Percentiles rank a stretch among this genome's conserved stretches.
phyloP scores from a whole-genome alignment of 2,888 invertebrate species.

The Eupithecia exiguata region DNA sequence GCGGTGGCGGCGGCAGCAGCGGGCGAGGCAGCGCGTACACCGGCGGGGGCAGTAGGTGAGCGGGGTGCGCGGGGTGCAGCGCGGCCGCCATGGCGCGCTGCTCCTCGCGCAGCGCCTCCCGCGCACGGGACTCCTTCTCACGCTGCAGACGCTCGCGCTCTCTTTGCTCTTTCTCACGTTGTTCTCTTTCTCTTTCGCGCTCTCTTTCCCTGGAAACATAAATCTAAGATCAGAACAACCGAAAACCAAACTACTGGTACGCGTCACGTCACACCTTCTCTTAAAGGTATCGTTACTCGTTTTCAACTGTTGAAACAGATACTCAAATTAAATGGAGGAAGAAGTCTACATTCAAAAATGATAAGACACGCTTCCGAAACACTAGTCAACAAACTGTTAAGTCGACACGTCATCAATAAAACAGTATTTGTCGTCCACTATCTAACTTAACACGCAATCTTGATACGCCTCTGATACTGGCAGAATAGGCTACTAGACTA shows the following conservation, averaged over 20 bases:
- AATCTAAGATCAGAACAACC: background rate
- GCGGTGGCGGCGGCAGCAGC: conserved; percentile 67
- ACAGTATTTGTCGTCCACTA: too few relatives aligned
- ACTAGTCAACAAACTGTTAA: too few relatives aligned
- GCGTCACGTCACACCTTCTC: too few relatives aligned
- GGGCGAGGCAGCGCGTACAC: conserved; percentile 58
- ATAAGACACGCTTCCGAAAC: too few relatives aligned
- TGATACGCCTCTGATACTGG: too few relatives aligned
- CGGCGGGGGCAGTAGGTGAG: conserved; percentile 58
- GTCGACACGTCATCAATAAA: too few relatives aligned
- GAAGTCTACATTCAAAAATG: too few relatives aligned
- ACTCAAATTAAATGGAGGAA: background rate
- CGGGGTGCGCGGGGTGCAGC: conserved; percentile 42
- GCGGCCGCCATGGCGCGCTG: conserved; percentile 50
- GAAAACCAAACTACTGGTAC: background rate
- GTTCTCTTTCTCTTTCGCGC: conserved; percentile 70
- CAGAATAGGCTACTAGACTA: too few relatives aligned
- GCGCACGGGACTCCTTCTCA: conserved; percentile 65
- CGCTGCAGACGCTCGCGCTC: conserved; percentile 64
- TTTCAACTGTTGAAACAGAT: background rate
- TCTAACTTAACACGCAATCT: too few relatives aligned
- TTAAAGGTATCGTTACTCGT: too few relatives aligned
- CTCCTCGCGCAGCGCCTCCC: conserved; percentile 55
- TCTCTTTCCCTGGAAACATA: conserved; percentile 58
- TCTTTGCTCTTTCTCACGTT: conserved; percentile 64